phyloP scores from a whole-genome alignment of 2,888 invertebrate genomes.

The Cantharis rustica region DNA sequence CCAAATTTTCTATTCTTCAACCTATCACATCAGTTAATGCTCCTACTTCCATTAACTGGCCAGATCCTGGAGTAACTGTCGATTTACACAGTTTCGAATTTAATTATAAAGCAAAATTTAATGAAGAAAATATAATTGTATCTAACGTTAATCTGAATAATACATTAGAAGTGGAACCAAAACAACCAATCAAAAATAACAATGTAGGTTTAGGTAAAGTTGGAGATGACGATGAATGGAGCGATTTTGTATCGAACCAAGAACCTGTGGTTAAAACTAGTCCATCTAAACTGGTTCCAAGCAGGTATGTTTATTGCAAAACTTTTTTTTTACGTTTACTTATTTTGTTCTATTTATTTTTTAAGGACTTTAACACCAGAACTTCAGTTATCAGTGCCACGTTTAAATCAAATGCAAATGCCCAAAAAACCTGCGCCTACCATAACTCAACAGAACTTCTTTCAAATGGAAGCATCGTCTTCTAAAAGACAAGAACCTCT shows the following conservation, averaged over 20 bases:
- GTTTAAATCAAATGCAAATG: constrained; percentile 49
- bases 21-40: constrained; percentile 6
- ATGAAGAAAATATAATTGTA: not conserved
- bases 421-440: constrained; percentile 51
- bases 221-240: constrained; percentile 64
- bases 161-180: not conserved
- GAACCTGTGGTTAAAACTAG: constrained; percentile 14
- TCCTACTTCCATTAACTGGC: constrained; percentile 64
- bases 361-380: constrained; percentile 39
- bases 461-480: constrained; percentile 49
- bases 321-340: not conserved
- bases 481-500: constrained; percentile 21
- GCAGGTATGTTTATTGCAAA: constrained; percentile 5
- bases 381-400: constrained; percentile 51
- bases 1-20: constrained; percentile 40
- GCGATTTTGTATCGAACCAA: constrained; percentile 62
- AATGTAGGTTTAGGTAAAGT: not conserved
- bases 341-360: not conserved
- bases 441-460: constrained; percentile 49
- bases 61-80: constrained; percentile 61
- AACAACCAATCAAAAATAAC: not conserved
- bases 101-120: constrained; percentile 35
- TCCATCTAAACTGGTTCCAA: constrained; percentile 4
- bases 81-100: constrained; percentile 51
- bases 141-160: not conserved